A percentile compares a stretch with the other conserved stretches of the same genome.
Evolutionary conservation across 2,888 invertebrate species (phyloP).

Genomic region (Drosophila phalerata): DNA sequence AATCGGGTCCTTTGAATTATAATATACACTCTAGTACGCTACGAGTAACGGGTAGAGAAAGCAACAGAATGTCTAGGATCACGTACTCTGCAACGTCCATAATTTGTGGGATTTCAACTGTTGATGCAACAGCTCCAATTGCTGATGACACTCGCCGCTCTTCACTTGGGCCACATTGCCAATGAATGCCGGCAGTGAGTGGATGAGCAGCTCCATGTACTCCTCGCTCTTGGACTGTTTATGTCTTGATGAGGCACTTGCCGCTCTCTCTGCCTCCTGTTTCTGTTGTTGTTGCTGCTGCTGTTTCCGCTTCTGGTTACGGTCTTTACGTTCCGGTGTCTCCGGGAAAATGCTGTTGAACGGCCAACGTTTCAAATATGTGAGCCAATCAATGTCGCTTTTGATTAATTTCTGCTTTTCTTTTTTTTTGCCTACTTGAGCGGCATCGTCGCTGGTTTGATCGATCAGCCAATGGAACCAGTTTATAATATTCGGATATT

Average conservation of each 20-base stretch:
- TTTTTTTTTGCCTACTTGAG: slow-evolving; percentile 36
- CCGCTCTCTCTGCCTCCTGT: background rate
- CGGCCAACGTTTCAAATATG: slow-evolving; percentile 84
- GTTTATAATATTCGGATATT: slow-evolving; percentile 77
- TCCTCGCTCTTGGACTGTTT: slow-evolving; percentile 35
- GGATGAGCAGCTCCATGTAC: slow-evolving; percentile 87
- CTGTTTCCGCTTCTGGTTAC: background rate
- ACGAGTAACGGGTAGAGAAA: background rate
- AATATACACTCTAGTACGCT: no score
- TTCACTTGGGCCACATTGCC: slow-evolving; percentile 89
- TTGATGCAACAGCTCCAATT: slow-evolving; percentile 88
- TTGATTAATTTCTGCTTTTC: slow-evolving; percentile 37
- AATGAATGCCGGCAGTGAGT: slow-evolving; percentile 89
- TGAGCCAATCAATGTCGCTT: slow-evolving; percentile 67
- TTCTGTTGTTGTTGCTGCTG: background rate
- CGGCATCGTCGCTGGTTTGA: slow-evolving; percentile 22
- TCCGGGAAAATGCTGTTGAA: slow-evolving; percentile 83
- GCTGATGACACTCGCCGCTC: slow-evolving; percentile 89
- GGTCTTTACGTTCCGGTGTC: slow-evolving; percentile 21
- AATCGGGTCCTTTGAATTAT: no score
- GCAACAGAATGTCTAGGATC: background rate
- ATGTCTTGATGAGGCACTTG: background rate
- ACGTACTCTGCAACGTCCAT: slow-evolving; percentile 91
- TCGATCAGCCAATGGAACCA: slow-evolving; percentile 81
- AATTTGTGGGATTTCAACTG: slow-evolving; percentile 89